Conservation (phyloP, 1,140 invertebrate genomes). For the Drosophila eugracilis region DNA sequence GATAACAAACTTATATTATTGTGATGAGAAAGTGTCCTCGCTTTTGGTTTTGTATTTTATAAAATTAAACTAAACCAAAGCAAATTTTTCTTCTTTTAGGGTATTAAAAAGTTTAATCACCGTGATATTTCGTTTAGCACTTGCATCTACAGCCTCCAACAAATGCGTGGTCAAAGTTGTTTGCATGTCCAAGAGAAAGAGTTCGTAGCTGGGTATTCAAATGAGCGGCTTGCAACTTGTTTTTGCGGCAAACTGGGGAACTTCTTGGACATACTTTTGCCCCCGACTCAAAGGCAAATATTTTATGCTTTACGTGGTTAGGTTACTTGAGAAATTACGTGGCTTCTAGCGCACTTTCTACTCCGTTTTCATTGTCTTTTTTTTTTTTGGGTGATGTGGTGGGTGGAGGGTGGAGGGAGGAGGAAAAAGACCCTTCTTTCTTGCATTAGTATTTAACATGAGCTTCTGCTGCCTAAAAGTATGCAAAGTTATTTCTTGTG, state of each 20-base stretch:
- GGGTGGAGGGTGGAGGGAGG: slow-evolving; percentile 12
- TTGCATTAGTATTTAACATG: slow-evolving; percentile 77
- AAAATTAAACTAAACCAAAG: too few relatives aligned
- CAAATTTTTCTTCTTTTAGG: not conserved
- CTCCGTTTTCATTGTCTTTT: slow-evolving; percentile 33
- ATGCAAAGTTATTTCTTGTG: slow-evolving; percentile 81
- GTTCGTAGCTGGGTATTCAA: slow-evolving; percentile 65
- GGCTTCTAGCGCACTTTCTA: slow-evolving; percentile 37
- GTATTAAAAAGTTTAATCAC: not conserved
- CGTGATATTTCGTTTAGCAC: not conserved
- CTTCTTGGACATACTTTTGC: slow-evolving; percentile 81
- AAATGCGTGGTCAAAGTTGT: slow-evolving; percentile 81
- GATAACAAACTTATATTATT: too few relatives aligned
- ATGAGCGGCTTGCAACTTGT: slow-evolving; percentile 71
- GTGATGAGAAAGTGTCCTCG: too few relatives aligned
- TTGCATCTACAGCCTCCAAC: slow-evolving; percentile 44
- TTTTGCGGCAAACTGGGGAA: slow-evolving; percentile 62
- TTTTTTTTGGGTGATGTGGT: slow-evolving; percentile 55
- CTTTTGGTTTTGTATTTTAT: too few relatives aligned
- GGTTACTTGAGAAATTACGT: slow-evolving; percentile 82
- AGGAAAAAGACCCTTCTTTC: not conserved
- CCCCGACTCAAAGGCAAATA: slow-evolving; percentile 61
- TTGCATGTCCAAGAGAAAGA: slow-evolving; percentile 53
- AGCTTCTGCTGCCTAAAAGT: slow-evolving; percentile 65
- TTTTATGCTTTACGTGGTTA: slow-evolving; percentile 83